A percentile compares a stretch with the other conserved stretches of the same genome.
These are phyloP conservation scores for Epizoanthus scotinus DNA, from an alignment of 92 coral and sea anemone genomes.

Conservation along the genomic window DNA sequence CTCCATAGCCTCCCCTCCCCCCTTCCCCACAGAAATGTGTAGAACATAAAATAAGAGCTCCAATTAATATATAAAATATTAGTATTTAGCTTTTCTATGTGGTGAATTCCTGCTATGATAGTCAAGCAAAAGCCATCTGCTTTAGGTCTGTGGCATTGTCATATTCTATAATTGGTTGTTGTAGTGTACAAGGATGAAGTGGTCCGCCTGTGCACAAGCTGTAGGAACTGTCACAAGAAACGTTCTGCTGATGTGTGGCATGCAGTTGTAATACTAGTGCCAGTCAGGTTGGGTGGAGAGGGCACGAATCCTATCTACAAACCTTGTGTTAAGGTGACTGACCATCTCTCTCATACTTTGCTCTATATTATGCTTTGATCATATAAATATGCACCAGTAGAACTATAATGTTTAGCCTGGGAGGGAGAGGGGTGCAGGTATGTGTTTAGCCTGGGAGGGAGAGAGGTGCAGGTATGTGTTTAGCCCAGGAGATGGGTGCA, in stretches of 20 bases:
- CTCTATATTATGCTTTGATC: background rate
- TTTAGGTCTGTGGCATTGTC: background rate
- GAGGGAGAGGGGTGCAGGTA: too few relatives aligned
- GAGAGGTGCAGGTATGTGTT: too few relatives aligned
- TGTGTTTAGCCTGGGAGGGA: too few relatives aligned
- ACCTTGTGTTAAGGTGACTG: conserved; percentile 86
- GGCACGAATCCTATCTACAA: conserved; percentile 84
- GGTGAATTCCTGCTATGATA: background rate
- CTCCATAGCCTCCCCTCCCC: too few relatives aligned
- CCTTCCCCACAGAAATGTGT: too few relatives aligned
- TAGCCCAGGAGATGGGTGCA: too few relatives aligned
- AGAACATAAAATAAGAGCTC: too few relatives aligned
- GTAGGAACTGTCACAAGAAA: conserved; percentile 81
- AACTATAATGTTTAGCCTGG: too few relatives aligned
- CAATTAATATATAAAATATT: too few relatives aligned
- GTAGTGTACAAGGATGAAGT: conserved; percentile 95
- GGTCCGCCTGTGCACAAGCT: conserved; percentile 71
- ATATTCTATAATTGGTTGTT: background rate
- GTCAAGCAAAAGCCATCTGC: background rate
- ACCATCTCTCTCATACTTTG: background rate
- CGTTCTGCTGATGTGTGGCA: conserved; percentile 74
- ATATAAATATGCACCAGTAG: background rate
- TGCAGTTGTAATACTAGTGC: conserved; percentile 89
- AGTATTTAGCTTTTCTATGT: too few relatives aligned
- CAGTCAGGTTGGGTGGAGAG: conserved; percentile 95